Base-by-base conservation (phyloP, 2,113 vertebrate genomes). In the Hyla sarda region DNA sequence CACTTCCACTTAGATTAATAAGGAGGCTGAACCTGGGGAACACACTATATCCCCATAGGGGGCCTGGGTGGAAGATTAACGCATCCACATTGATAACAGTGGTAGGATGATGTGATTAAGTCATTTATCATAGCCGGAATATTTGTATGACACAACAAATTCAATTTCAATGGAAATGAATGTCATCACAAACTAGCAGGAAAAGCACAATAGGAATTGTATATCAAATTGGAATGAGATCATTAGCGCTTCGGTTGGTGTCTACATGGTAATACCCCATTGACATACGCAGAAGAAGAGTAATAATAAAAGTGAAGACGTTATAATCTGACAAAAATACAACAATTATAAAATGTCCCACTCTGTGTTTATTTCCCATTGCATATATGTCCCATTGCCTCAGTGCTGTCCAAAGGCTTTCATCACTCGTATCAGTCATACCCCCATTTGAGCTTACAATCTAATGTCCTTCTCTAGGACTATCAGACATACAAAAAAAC, bases 1-100 rank as follows among this genome's bases (percentile, higher is more conserved):
- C 72, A 62, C 52, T 54, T 83, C 65, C 67, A 83, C 81, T 75
- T 60, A 45, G 71, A 52, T 75, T 84, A 74, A 84, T 84, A 72
- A 75, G 82, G 25, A 47, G 34, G 54, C 34, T 60, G 30, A 37
- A 30, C 75, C 5, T 58, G 50, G 72, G 34, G 54, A 62, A 45
- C 23, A 75, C 34, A 47, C 32, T 48, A 84, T 84, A 60, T 75
- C 71, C 82, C 71, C 71, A 76, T 58, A 83, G 82, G 82, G 82
- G 56, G 21, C 23, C 9, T 41, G 25, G 71, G 16, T 30, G 30
- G 25, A 56, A 75, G 75, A 84, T 76, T 11, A 76, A 62, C 30
- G 25, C 72, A 84, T 84, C 72, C 58, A 19, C 72, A 84, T n/a
- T 58, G 52, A 84, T 84, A 84, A 62, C 37, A 25, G 6, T 47